Evolutionary conservation across 1,140 invertebrate genomes (phyloP).

Genomic region (Temnothorax nylanderi): DNA sequence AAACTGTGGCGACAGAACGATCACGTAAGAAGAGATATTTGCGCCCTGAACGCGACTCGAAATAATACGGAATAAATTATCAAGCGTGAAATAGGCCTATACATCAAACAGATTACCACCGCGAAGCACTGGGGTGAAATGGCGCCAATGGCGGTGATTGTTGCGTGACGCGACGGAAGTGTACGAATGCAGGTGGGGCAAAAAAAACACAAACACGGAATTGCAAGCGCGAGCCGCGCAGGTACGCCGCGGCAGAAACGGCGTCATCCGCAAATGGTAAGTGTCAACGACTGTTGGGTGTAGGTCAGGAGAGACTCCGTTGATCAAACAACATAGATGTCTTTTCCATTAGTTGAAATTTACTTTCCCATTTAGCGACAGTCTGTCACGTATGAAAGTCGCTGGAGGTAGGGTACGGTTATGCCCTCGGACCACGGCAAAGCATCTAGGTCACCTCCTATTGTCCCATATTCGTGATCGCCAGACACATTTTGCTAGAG

Average conservation of each 20-base stretch:
- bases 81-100: background rate
- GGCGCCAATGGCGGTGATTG: background rate
- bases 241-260: slow-evolving; percentile 52
- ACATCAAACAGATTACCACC: background rate
- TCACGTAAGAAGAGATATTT: slow-evolving; percentile 55
- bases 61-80: background rate
- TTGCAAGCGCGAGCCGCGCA: slow-evolving; percentile 67
- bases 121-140: background rate
- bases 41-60: background rate
- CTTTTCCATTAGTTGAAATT: slow-evolving; percentile 84
- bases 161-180: background rate
- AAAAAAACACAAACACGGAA: slow-evolving; percentile 59
- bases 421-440: slow-evolving; percentile 47
- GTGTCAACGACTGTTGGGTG: slow-evolving; percentile 82
- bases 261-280: slow-evolving; percentile 76
- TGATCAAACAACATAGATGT: slow-evolving; percentile 83
- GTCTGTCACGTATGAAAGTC: slow-evolving; percentile 82
- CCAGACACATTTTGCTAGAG: slow-evolving; percentile 7
- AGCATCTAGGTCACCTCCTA: slow-evolving; percentile 66
- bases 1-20: slow-evolving; percentile 50
- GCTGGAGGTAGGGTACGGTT: slow-evolving; percentile 65
- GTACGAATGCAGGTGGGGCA: slow-evolving; percentile 44
- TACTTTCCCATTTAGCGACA: slow-evolving; percentile 83
- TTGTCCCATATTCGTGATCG: slow-evolving; percentile 69
- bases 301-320: slow-evolving; percentile 81